Evolutionary conservation across 2,113 vertebrate genomes (phyloP).

Genomic region (Phrynosoma platyrhinos): DNA sequence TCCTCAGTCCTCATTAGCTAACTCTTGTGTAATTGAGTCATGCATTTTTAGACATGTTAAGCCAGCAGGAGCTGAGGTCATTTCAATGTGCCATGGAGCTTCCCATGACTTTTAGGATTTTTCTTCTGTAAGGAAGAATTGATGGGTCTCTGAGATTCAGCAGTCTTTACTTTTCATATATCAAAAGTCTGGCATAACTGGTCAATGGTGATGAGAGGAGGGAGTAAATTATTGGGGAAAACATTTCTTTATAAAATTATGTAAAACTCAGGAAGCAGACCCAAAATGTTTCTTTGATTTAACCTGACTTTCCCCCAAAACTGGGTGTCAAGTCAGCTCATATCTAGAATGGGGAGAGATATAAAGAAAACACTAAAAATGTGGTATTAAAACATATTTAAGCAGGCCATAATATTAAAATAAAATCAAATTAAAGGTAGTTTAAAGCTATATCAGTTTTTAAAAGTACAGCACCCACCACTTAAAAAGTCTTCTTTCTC

Average conservation of each 20-base stretch:
- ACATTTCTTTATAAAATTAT: constrained; percentile 32
- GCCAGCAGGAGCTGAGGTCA: constrained; percentile 73
- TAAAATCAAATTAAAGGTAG: not conserved
- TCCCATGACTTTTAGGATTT: constrained; percentile 46
- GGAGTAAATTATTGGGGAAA: constrained; percentile 52
- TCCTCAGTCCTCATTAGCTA: constrained; percentile 82
- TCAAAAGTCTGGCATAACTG: constrained; percentile 46
- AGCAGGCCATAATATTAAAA: not conserved
- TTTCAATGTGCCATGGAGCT: constrained; percentile 63
- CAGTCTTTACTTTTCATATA: constrained; percentile 58
- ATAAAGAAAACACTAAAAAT: not conserved
- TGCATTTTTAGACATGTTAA: constrained; percentile 80
- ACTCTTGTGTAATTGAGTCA: constrained; percentile 87
- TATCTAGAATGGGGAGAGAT: no score
- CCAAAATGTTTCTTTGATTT: not conserved
- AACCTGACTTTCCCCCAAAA: no score
- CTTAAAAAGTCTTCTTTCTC: no score
- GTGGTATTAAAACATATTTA: not conserved
- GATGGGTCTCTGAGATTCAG: not conserved
- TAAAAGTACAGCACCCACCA: no score
- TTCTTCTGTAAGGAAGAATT: constrained; percentile 50
- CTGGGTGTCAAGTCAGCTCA: no score
- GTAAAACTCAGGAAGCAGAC: constrained; percentile 16
- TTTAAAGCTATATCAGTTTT: no score
- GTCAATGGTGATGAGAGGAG: constrained; percentile 43